A percentile compares a stretch with the other conserved stretches of the same genome.
These are phyloP conservation scores for Anastrepha obliqua DNA, from an alignment of 1,140 invertebrate genomes.

Conservation along the genomic window DNA sequence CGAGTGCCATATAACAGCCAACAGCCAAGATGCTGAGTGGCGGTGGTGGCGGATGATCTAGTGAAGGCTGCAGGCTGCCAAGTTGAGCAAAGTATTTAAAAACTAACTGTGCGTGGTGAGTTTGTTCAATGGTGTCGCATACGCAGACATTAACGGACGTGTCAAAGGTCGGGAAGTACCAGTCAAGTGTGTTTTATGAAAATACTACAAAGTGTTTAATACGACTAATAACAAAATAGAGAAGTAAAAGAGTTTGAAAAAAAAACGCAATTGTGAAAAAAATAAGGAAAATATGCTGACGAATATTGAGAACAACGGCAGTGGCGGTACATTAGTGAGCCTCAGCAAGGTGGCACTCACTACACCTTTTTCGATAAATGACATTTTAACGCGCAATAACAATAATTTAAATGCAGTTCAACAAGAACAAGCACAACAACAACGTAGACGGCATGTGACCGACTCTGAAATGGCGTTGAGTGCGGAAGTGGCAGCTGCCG, in stretches of 20 bases:
- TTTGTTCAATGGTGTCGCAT: slow-evolving; percentile 43
- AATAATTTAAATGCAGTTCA: slow-evolving; percentile 60
- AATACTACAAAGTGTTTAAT: no score
- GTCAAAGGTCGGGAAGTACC: slow-evolving; percentile 1
- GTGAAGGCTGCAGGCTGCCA: background rate
- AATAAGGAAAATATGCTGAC: slow-evolving; percentile 52
- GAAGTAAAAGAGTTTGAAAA: slow-evolving; percentile 56
- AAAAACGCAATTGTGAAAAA: slow-evolving; percentile 32
- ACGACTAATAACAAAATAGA: slow-evolving; percentile 43
- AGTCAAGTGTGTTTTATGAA: background rate
- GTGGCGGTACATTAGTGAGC: slow-evolving; percentile 66
- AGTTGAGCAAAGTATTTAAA: slow-evolving; percentile 55
- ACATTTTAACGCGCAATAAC: slow-evolving; percentile 80
- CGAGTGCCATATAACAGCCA: slow-evolving; percentile 7
- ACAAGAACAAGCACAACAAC: slow-evolving; percentile 58
- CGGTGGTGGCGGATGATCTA: background rate
- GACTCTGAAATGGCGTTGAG: slow-evolving; percentile 61
- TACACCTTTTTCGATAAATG: slow-evolving; percentile 86
- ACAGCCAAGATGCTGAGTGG: background rate
- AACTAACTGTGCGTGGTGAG: slow-evolving; percentile 42
- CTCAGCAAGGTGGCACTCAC: slow-evolving; percentile 68
- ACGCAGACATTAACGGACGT: slow-evolving; percentile 23
- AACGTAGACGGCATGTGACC: slow-evolving; percentile 62
- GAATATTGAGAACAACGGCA: slow-evolving; percentile 67
- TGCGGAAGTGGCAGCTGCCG: background rate